These are phyloP conservation scores for Pollachius pollachius DNA, from an alignment of 2,113 vertebrate genomes.

Conservation along the genomic window DNA sequence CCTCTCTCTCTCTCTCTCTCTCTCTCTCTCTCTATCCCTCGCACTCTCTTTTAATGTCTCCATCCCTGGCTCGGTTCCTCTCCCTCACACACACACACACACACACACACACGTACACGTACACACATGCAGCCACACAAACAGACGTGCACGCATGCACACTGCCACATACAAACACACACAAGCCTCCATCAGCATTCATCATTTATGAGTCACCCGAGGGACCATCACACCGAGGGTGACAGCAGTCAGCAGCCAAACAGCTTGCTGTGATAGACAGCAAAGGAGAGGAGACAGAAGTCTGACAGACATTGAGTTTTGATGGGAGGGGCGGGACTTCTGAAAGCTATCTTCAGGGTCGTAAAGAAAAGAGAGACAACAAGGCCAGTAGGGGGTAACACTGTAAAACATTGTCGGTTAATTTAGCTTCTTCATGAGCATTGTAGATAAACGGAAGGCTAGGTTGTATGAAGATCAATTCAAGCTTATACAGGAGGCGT, in stretches of 20 bases:
- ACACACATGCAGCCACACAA: neutral
- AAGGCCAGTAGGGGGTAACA: constrained; percentile 12
- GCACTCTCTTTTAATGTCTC: neutral
- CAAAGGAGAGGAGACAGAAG: constrained; percentile 34
- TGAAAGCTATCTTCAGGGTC: constrained; percentile 19
- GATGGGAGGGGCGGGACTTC: neutral
- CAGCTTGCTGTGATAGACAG: constrained; percentile 27
- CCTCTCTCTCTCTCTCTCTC: neutral
- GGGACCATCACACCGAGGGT: neutral
- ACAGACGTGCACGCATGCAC: neutral
- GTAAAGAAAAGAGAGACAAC: constrained; percentile 5
- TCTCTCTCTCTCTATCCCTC: neutral
- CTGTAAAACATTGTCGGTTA: neutral
- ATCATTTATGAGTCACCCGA: constrained; percentile 40
- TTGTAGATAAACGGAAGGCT: too few species aligned
- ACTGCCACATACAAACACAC: neutral
- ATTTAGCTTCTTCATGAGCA: too few species aligned
- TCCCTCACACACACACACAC: neutral
- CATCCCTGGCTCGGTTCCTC: too few species aligned
- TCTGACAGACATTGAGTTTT: constrained; percentile 12
- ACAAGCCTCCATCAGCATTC: constrained; percentile 19
- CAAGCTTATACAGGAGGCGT: too few species aligned
- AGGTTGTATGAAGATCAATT: too few species aligned
- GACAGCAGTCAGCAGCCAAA: neutral
- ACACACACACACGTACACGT: neutral